Conservation (phyloP, 2,797 vertebrate genomes). For the Protonibea diacanthus region DNA sequence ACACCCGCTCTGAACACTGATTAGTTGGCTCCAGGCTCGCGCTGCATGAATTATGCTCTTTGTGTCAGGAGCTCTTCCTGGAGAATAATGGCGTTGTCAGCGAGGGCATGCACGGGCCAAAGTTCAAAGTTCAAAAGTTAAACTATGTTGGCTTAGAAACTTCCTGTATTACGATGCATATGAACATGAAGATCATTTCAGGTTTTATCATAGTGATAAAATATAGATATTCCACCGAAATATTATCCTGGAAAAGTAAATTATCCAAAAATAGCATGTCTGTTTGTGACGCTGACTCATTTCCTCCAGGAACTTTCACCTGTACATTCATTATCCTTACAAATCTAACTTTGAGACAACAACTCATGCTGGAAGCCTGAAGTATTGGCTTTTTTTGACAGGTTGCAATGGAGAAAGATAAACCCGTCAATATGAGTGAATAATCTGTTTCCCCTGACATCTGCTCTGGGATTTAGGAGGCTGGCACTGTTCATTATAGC, state of each 20-base stretch:
- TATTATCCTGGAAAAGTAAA: background rate
- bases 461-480: conserved; percentile 64
- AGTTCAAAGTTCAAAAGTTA: conserved; percentile 75
- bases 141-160: conserved; percentile 36
- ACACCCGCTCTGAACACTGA: conserved; percentile 77
- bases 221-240: background rate
- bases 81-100: conserved; percentile 56
- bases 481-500: conserved; percentile 57
- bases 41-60: conserved; percentile 83
- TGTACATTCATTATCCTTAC: conserved; percentile 58
- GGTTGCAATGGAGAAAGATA: conserved; percentile 74
- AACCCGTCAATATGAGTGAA: conserved; percentile 80
- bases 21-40: conserved; percentile 72
- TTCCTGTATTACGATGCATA: conserved; percentile 1
- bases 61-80: conserved; percentile 66
- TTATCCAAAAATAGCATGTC: conserved; percentile 21
- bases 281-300: conserved; percentile 25
- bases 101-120: conserved; percentile 19
- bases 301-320: conserved; percentile 31
- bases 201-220: background rate
- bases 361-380: conserved; percentile 55
- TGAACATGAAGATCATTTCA: background rate
- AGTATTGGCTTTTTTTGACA: conserved; percentile 76
- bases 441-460: conserved; percentile 72
- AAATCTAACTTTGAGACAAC: conserved; percentile 61